A percentile compares a stretch with the other conserved stretches of the same genome.
Evolutionary conservation across 2,113 vertebrate species (phyloP).

Genomic region (Nothoprocta pentlandii): DNA sequence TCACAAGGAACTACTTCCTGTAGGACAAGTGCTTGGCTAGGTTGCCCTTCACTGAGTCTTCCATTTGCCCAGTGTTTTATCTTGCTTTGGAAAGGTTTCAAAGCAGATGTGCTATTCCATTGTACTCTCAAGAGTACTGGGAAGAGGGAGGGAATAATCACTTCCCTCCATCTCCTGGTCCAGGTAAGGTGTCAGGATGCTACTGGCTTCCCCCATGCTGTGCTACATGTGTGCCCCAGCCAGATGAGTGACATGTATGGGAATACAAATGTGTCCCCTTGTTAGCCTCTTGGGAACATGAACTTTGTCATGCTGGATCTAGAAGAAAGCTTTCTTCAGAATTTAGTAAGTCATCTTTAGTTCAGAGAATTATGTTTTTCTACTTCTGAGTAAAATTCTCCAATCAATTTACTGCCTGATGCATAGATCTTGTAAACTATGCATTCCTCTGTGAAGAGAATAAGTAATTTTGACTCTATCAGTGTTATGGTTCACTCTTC

Average conservation of each 20-base stretch:
- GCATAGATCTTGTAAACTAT: not conserved
- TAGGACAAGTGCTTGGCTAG: not conserved
- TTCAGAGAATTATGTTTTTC: no score
- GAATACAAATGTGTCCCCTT: not conserved
- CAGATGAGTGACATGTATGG: not conserved
- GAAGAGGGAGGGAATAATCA: not conserved
- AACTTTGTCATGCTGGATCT: not conserved
- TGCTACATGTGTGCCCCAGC: no score
- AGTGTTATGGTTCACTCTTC: not conserved
- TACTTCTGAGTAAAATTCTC: not conserved
- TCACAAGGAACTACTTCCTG: not conserved
- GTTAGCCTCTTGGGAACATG: not conserved
- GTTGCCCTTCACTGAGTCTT: fast-evolving
- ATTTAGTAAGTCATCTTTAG: not conserved
- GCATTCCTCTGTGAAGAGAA: not conserved
- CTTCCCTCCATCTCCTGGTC: not conserved
- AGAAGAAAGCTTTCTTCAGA: not conserved
- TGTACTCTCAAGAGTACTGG: not conserved
- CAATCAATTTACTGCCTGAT: not conserved
- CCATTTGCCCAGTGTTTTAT: not conserved
- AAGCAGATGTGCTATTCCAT: not conserved
- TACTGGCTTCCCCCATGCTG: not conserved
- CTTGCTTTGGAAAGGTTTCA: not conserved
- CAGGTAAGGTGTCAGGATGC: not conserved
- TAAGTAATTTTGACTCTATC: not conserved